These are phyloP conservation scores for Porites lutea DNA, from an alignment of 64 coral and sea anemone genomes.

Conservation along the genomic window DNA sequence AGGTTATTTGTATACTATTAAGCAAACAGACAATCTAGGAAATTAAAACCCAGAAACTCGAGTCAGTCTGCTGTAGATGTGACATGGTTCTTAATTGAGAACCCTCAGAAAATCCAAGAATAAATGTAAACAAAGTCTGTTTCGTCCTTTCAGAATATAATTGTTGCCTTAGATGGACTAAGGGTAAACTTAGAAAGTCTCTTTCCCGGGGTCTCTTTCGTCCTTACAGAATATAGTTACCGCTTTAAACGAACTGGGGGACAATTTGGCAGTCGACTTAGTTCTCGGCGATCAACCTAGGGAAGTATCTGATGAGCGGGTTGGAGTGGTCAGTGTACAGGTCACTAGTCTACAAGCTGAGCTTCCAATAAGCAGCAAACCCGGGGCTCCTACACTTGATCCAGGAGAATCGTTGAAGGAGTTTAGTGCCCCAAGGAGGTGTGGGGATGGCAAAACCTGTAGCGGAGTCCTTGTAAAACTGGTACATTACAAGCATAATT, in stretches of 20 bases:
- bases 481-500: neutral
- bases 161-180: too few species aligned
- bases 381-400: neutral
- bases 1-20: too few species aligned
- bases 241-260: neutral
- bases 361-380: neutral
- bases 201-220: neutral
- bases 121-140: too few species aligned
- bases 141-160: too few species aligned
- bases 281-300: neutral
- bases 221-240: neutral
- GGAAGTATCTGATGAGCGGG: neutral
- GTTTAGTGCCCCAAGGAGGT: neutral
- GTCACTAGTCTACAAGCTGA: neutral
- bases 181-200: too few species aligned
- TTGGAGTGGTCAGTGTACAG: constrained; percentile 5
- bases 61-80: too few species aligned
- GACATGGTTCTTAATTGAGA: too few species aligned
- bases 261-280: neutral
- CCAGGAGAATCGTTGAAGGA: neutral
- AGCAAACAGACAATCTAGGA: too few species aligned
- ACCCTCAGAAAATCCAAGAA: too few species aligned
- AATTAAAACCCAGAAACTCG: too few species aligned
- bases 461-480: neutral
- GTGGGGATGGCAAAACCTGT: constrained; percentile 5